Evolutionary conservation across 2,113 vertebrate genomes (phyloP).

Genomic region (Bagarius yarrelli): DNA sequence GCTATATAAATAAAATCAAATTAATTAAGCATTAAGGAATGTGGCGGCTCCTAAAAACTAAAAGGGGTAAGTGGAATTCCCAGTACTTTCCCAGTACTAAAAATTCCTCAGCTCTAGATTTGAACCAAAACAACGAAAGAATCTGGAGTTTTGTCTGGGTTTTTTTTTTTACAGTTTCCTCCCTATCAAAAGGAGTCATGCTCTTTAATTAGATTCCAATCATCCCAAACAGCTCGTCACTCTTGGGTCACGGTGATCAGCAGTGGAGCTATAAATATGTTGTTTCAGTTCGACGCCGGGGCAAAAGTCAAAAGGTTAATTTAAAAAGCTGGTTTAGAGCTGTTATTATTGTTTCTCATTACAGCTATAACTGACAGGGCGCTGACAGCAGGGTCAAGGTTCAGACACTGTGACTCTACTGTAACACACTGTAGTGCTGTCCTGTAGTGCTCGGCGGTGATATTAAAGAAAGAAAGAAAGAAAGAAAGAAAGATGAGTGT

Average conservation of each 20-base stretch:
- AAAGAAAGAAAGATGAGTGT: not conserved
- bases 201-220: slow-evolving; percentile 40
- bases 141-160: no score
- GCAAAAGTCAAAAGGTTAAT: slow-evolving; percentile 75
- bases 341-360: slow-evolving; percentile 81
- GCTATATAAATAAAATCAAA: not conserved
- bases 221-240: slow-evolving; percentile 1
- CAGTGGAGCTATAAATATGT: slow-evolving; percentile 38
- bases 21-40: not conserved
- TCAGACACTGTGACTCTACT: slow-evolving; percentile 24
- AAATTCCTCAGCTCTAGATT: not conserved
- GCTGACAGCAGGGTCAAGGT: slow-evolving; percentile 64
- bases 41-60: not conserved
- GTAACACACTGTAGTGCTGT: not conserved
- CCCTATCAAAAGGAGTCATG: not conserved
- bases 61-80: slow-evolving; percentile 21
- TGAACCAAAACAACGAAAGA: not conserved
- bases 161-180: not conserved
- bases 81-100: not conserved
- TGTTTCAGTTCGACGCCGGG: slow-evolving; percentile 18
- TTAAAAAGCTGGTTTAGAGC: slow-evolving; percentile 72
- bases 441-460: not conserved
- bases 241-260: slow-evolving; percentile 39
- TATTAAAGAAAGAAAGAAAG: not conserved
- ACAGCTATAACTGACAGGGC: slow-evolving; percentile 72